Conservation (phyloP, 2,888 invertebrate genomes). For the Hydroisotoma schaefferi region DNA sequence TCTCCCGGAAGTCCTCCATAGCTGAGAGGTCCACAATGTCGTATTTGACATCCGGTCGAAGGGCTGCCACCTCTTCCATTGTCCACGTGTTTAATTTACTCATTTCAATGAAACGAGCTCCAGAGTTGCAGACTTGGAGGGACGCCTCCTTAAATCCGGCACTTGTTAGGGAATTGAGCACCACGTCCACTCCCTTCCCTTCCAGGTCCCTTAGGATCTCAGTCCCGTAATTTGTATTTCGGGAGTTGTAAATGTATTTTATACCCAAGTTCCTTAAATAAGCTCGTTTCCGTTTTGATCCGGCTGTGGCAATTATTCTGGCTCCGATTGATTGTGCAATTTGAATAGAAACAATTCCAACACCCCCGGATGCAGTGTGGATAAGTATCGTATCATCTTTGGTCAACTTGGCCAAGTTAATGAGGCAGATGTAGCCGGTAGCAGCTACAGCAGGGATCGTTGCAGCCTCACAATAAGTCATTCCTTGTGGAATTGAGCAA, state of each 20-base stretch:
- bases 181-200: slow-evolving; percentile 24
- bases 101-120: slow-evolving; percentile 28
- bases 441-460: slow-evolving; percentile 26
- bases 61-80: slow-evolving; percentile 16
- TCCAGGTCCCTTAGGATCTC: slow-evolving; percentile 23
- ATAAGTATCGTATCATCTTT: slow-evolving; percentile 18
- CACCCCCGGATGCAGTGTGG: slow-evolving; percentile 36
- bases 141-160: slow-evolving; percentile 29
- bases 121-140: slow-evolving; percentile 8
- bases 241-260: slow-evolving; percentile 30
- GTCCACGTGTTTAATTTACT: slow-evolving; percentile 27
- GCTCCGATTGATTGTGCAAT: slow-evolving; percentile 29
- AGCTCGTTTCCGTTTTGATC: slow-evolving; percentile 24
- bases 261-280: slow-evolving; percentile 27
- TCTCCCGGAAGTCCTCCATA: too few relatives aligned
- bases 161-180: slow-evolving; percentile 27
- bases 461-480: slow-evolving; percentile 23
- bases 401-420: slow-evolving; percentile 24
- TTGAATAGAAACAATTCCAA: slow-evolving; percentile 34
- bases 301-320: slow-evolving; percentile 31
- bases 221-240: slow-evolving; percentile 20
- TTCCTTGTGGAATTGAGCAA: slow-evolving; percentile 8
- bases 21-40: slow-evolving; percentile 23
- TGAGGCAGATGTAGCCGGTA: slow-evolving; percentile 22
- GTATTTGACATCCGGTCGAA: slow-evolving; percentile 23